Evolutionary conservation across 37 sponge, comb jelly and placozoan genomes (phyloP), one percentile per base, ranked within the genome.

Genomic region (Mnemiopsis leidyi): DNA sequence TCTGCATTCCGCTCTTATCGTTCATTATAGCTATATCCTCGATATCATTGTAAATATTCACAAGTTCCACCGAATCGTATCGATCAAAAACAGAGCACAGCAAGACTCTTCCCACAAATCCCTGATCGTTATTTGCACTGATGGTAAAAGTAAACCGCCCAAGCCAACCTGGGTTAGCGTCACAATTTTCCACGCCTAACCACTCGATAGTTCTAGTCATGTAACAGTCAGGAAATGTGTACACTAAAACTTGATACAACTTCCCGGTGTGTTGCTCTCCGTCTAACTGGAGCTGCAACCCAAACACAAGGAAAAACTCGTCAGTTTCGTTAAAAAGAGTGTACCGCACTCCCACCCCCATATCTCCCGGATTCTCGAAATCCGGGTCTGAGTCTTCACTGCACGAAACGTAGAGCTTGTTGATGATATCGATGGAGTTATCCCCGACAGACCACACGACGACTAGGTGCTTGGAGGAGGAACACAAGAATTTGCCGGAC

Each of bases 211-310:
- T 28, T 25, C 21, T 69, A 3, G 29, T 25, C 2, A 69, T 16
- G 21, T n/a, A 69, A 69, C 73, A 69, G 28, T 69, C 73, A 69
- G 73, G 73, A 69, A 69, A 69, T 3, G 24, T 69, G 73, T 69
- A 69, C 1, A 69, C 21, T 16, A 69, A 25, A 69, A 25, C 29
- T 28, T 69, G 73, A 48, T 18, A 48, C 61, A 48, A 18, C 13
- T 48, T 48, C 9, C 13, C 61, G 13, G 61, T 18, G 61, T 48
- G 13, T 13, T 48, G 9, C 61, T 48, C 61, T 48, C 61, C 61
- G 61, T 69, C 73, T n/a, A 69, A 3, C 29, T 21, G 24, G 2
- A 69, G n/a, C 3, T 69, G 73, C 21, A 21, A 28, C 21, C 73
- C 73, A 25, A 21, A 28, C 1, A 69, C n/a, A 2, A 69, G 2